phyloP scores from a whole-genome alignment of 2,113 vertebrate genomes.

The Centropristis striata region DNA sequence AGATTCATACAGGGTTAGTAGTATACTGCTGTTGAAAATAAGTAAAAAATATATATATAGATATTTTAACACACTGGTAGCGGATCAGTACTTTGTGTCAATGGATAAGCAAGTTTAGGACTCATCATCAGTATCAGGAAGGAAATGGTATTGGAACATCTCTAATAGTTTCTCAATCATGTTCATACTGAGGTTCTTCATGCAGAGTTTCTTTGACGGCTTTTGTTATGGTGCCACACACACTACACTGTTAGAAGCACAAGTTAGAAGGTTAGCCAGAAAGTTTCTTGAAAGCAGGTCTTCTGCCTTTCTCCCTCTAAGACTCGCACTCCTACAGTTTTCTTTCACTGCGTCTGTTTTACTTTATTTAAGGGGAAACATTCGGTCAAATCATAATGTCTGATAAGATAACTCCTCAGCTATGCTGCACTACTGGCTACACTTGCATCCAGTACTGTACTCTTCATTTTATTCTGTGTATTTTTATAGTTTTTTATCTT shows the following conservation, averaged over 20 bases:
- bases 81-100: no score
- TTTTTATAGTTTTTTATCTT: no score
- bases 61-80: no score
- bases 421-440: no score
- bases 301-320: slow-evolving; percentile 8
- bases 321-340: slow-evolving; percentile 2
- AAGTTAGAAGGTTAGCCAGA: background rate
- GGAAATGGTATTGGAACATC: no score
- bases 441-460: no score
- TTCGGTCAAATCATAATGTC: slow-evolving; percentile 40
- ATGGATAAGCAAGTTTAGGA: no score
- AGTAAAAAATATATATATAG: no score
- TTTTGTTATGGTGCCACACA: background rate
- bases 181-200: background rate
- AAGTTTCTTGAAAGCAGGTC: background rate
- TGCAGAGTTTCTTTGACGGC: background rate
- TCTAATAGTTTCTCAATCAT: slow-evolving; percentile 10
- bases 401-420: background rate
- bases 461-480: no score
- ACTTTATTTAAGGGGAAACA: slow-evolving; percentile 25
- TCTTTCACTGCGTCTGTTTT: slow-evolving; percentile 2
- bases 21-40: no score
- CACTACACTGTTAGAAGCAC: background rate
- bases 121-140: no score
- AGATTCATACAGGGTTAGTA: no score